phyloP scores from a whole-genome alignment of 2,888 invertebrate genomes.

The Protonemura montana region DNA sequence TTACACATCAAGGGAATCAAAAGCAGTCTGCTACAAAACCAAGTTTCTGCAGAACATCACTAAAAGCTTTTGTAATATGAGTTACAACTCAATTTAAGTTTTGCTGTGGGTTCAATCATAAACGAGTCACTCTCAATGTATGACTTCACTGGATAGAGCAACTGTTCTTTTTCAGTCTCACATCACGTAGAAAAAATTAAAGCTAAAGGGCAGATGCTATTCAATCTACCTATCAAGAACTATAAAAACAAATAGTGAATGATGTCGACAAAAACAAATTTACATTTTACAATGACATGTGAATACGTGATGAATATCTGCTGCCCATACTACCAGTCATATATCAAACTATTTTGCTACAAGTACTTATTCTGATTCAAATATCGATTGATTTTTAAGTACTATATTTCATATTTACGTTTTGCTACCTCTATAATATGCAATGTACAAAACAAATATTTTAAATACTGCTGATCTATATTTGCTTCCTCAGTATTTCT shows the following conservation, averaged over 20 bases:
- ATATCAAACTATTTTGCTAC: not conserved
- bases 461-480: not conserved
- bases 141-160: not conserved
- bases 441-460: slow-evolving; percentile 8
- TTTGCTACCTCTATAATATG: not conserved
- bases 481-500: not conserved
- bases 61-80: not conserved
- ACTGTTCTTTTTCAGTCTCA: not conserved
- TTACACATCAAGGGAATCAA: not conserved
- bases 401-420: not conserved
- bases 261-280: not conserved
- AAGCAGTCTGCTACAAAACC: not conserved
- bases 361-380: not conserved
- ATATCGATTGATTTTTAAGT: not conserved
- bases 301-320: not conserved
- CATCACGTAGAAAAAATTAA: not conserved
- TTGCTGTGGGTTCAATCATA: not conserved
- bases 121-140: not conserved
- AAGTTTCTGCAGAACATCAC: not conserved
- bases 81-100: not conserved
- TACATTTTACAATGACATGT: slow-evolving; percentile 9
- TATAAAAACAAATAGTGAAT: not conserved
- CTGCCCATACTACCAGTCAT: not conserved
- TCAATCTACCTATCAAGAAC: not conserved
- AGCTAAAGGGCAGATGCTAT: not conserved